A percentile compares a stretch with the other conserved stretches of the same genome.
Conservation (phyloP, 2,113 vertebrate genomes). For the Cyprinus carpio region DNA sequence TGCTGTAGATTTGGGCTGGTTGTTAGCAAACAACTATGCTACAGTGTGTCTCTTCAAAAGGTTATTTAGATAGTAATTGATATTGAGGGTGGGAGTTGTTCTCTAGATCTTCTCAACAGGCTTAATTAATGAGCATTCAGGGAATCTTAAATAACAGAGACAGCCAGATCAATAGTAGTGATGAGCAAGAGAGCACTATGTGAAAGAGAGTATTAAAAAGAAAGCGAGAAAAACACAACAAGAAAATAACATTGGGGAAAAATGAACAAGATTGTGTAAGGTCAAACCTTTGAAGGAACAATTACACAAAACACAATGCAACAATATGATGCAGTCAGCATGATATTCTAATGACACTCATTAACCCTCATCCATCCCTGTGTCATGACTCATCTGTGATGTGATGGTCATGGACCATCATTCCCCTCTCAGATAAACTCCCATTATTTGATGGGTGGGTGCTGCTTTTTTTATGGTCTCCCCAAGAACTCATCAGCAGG, state of each 20-base stretch:
- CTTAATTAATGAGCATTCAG: slow-evolving; percentile 32
- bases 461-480: slow-evolving; percentile 27
- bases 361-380: not conserved
- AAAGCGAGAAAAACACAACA: not conserved
- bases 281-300: slow-evolving; percentile 16
- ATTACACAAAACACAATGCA: not conserved
- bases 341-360: slow-evolving; percentile 3
- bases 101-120: slow-evolving; percentile 19
- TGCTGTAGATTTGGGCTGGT: not conserved
- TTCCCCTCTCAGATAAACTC: slow-evolving; percentile 30
- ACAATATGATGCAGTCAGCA: not conserved
- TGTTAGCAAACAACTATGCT: not conserved
- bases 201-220: not conserved
- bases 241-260: not conserved
- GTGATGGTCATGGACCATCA: not conserved
- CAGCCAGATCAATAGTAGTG: slow-evolving; percentile 23
- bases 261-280: not conserved
- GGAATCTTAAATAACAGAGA: slow-evolving; percentile 38
- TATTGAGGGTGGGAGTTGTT: slow-evolving; percentile 10
- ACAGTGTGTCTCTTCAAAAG: not conserved
- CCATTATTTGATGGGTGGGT: slow-evolving; percentile 8
- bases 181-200: not conserved
- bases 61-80: slow-evolving; percentile 17
- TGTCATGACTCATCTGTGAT: not conserved
- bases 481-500: slow-evolving; percentile 38